These are phyloP conservation scores for Arbacia lixula DNA, from an alignment of 53 echinoderm and acorn worm genomes.

Conservation along the genomic window DNA sequence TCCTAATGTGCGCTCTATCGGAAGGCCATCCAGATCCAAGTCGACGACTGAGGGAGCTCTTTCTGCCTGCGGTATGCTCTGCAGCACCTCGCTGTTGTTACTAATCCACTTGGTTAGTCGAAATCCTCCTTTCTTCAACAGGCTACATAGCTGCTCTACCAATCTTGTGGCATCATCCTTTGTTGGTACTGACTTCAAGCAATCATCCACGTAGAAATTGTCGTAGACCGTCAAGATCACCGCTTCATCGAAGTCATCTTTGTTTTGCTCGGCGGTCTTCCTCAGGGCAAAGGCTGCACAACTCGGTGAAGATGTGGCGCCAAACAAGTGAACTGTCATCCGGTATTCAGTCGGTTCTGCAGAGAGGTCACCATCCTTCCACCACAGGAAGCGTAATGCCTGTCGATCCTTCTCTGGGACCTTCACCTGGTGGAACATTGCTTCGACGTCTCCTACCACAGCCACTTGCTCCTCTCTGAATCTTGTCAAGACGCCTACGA, in stretches of 20 bases:
- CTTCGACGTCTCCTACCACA: slow-evolving; percentile 56
- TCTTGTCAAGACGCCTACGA: slow-evolving; percentile 45
- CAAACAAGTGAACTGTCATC: slow-evolving; percentile 79
- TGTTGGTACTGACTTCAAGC: slow-evolving; percentile 52
- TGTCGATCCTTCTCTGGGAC: slow-evolving; percentile 37
- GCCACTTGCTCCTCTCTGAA: slow-evolving; percentile 49
- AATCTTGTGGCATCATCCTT: slow-evolving; percentile 51
- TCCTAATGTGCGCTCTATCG: slow-evolving; percentile 57
- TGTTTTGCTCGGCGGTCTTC: slow-evolving; percentile 54
- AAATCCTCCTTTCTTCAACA: slow-evolving; percentile 69
- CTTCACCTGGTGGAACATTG: slow-evolving; percentile 64
- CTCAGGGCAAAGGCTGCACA: slow-evolving; percentile 61
- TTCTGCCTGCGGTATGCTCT: slow-evolving; percentile 58
- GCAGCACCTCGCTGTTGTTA: slow-evolving; percentile 59
- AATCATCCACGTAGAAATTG: slow-evolving; percentile 69
- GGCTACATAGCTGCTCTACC: slow-evolving; percentile 40
- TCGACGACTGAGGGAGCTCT: slow-evolving; percentile 55
- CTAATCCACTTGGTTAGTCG: slow-evolving; percentile 72
- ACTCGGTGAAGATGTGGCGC: slow-evolving; percentile 58
- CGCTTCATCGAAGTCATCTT: neutral
- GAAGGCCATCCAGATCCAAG: slow-evolving; percentile 59
- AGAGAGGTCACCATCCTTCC: slow-evolving; percentile 35
- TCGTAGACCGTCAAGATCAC: slow-evolving; percentile 18
- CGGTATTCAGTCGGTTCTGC: slow-evolving; percentile 46
- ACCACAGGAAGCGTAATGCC: slow-evolving; percentile 51